phyloP scores from a whole-genome alignment of 2,888 invertebrate species.

The Ochropacha duplaris region DNA sequence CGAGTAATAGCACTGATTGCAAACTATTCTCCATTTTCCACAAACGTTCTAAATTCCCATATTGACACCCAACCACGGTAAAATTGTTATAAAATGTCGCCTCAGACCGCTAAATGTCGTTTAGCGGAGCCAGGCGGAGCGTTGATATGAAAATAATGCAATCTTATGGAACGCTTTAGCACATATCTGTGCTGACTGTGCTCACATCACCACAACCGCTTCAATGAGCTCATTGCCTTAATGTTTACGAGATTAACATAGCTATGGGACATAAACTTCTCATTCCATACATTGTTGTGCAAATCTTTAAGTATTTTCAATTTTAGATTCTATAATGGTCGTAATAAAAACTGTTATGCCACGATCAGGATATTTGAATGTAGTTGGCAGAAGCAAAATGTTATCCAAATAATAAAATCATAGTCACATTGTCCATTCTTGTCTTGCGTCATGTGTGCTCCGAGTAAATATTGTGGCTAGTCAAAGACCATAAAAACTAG shows the following conservation, averaged over 20 bases:
- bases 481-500: background rate
- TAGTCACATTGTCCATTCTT: slow-evolving; percentile 21
- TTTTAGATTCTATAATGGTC: background rate
- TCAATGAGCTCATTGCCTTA: background rate
- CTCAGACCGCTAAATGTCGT: background rate
- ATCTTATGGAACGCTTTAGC: background rate
- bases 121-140: background rate
- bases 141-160: background rate
- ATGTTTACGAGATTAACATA: background rate
- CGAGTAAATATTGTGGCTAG: slow-evolving; percentile 11
- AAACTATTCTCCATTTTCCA: no score
- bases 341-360: background rate
- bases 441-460: slow-evolving; percentile 14
- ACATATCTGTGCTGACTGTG: no score
- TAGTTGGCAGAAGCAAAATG: background rate
- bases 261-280: background rate
- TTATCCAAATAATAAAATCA: slow-evolving; percentile 20
- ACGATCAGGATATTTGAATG: background rate
- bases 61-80: background rate
- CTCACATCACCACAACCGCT: background rate
- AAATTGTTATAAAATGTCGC: no score
- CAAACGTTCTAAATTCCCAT: no score
- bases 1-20: no score
- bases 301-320: background rate
- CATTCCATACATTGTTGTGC: background rate